phyloP scores from a whole-genome alignment of 2,888 invertebrate species.

The Ormia ochracea region DNA sequence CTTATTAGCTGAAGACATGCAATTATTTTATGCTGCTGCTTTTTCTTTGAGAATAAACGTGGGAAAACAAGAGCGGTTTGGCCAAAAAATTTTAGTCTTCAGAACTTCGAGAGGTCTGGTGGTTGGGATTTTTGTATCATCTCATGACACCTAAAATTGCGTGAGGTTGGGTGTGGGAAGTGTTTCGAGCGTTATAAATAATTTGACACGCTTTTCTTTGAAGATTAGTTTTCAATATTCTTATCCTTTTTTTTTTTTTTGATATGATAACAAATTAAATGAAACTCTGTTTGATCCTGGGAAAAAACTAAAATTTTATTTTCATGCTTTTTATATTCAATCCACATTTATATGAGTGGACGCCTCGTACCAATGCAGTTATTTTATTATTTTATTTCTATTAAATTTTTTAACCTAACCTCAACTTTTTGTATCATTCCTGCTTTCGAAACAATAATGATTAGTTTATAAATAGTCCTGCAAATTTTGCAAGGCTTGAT shows the following conservation, averaged over 20 bases:
- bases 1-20: slow-evolving; percentile 55
- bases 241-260: slow-evolving; percentile 68
- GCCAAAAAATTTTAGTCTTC: neutral
- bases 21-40: neutral
- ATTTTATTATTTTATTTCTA: too few relatives aligned
- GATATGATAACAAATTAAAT: neutral
- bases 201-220: slow-evolving; percentile 32
- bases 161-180: slow-evolving; percentile 75
- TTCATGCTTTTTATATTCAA: too few relatives aligned
- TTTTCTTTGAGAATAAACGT: slow-evolving; percentile 63
- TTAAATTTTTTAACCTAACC: too few relatives aligned
- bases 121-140: neutral
- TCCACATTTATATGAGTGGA: too few relatives aligned
- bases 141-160: slow-evolving; percentile 26
- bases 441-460: too few relatives aligned
- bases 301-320: too few relatives aligned
- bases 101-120: neutral
- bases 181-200: slow-evolving; percentile 34
- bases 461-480: too few relatives aligned
- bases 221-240: slow-evolving; percentile 26
- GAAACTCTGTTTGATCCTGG: slow-evolving; percentile 17
- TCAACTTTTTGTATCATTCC: too few relatives aligned
- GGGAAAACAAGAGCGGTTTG: slow-evolving; percentile 72
- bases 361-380: too few relatives aligned
- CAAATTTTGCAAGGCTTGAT: too few relatives aligned